Evolutionary conservation across 1,140 invertebrate genomes (phyloP).

Genomic region (Drosophila seguyi): DNA sequence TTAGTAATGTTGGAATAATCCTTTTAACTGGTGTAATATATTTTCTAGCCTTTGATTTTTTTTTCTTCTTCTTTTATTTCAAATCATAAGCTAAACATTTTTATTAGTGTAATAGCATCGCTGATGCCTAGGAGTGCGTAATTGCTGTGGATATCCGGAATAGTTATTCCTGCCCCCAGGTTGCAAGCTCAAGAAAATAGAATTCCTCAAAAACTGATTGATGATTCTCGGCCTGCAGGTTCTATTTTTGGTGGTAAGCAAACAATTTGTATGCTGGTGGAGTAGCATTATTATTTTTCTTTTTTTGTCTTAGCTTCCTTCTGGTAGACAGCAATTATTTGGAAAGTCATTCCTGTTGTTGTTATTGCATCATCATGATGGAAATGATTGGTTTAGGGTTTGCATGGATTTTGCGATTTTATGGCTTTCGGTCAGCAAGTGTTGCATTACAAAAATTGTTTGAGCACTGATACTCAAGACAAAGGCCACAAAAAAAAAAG

Average conservation of each 20-base stretch:
- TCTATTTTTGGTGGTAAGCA: constrained; percentile 25
- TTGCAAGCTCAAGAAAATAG: constrained; percentile 20
- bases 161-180: constrained; percentile 29
- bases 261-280: constrained; percentile 43
- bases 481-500: constrained; percentile 34
- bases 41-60: no score
- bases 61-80: background rate
- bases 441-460: constrained; percentile 56
- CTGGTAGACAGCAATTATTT: constrained; percentile 39
- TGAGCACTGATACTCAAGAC: constrained; percentile 3
- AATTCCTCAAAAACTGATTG: constrained; percentile 21
- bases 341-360: constrained; percentile 26
- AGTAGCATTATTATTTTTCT: background rate
- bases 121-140: constrained; percentile 31
- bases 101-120: constrained; percentile 1
- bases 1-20: no score
- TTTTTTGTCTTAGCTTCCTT: no score
- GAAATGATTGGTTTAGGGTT: constrained; percentile 44
- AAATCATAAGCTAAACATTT: background rate
- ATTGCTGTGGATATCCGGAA: constrained; percentile 46
- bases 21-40: no score
- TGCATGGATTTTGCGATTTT: constrained; percentile 38
- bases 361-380: constrained; percentile 52
- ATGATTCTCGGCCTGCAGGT: constrained; percentile 27
- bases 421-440: constrained; percentile 47